Conservation (phyloP, 2,113 vertebrate genomes). For the Machaerirhynchus nigripectus region DNA sequence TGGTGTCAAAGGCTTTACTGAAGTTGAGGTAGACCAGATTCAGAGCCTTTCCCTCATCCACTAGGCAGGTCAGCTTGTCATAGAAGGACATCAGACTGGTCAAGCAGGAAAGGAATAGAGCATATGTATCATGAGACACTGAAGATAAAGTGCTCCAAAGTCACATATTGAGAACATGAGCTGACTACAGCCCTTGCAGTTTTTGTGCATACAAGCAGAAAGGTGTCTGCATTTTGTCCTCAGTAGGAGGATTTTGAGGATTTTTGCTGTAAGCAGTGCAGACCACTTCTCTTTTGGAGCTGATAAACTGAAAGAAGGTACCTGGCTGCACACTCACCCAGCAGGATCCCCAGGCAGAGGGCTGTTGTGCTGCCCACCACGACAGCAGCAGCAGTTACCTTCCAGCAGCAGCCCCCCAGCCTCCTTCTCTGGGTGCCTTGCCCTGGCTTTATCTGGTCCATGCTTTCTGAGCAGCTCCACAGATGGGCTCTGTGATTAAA, state of each 20-base stretch:
- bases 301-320: neutral
- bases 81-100: neutral
- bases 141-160: neutral
- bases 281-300: neutral
- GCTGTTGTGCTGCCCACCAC: neutral
- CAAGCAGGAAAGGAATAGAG: neutral
- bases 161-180: neutral
- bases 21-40: neutral
- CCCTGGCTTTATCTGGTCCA: constrained; percentile 45
- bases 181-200: neutral
- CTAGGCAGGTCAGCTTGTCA: neutral
- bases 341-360: constrained; percentile 60
- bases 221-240: neutral
- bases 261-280: neutral
- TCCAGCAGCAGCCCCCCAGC: neutral
- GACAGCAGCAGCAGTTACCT: accelerated
- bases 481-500: neutral
- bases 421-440: neutral
- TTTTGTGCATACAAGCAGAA: neutral
- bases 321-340: constrained; percentile 61
- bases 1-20: neutral
- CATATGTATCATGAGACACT: accelerated
- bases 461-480: neutral
- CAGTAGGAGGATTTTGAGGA: neutral
- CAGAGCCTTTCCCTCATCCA: neutral